phyloP scores from a whole-genome alignment of 2,797 vertebrate genomes.

The Eurystomus glaucurus region DNA sequence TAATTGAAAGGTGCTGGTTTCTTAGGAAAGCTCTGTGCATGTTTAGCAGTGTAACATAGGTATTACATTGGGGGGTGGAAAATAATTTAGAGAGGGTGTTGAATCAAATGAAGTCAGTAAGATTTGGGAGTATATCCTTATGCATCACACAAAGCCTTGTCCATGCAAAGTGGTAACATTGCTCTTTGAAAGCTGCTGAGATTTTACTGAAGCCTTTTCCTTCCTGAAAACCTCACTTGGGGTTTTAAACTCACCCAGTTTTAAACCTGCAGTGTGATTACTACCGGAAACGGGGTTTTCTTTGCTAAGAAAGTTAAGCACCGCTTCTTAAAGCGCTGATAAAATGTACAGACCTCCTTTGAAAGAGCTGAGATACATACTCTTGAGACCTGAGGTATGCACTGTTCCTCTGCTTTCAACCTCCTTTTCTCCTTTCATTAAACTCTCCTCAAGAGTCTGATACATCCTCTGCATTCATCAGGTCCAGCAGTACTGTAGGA shows the following conservation, averaged over 20 bases:
- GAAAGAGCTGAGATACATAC: background rate
- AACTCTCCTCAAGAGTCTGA: background rate
- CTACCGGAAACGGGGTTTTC: background rate
- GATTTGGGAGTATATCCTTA: background rate
- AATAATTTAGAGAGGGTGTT: background rate
- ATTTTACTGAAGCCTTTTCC: background rate
- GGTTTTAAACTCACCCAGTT: background rate
- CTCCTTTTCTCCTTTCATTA: background rate
- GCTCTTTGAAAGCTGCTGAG: background rate
- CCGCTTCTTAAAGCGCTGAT: background rate
- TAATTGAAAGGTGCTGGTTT: background rate
- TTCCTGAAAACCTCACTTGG: background rate
- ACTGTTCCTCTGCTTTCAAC: background rate
- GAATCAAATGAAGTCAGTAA: background rate
- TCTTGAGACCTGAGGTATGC: background rate
- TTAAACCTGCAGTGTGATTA: background rate
- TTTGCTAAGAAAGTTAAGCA: background rate
- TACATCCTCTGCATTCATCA: background rate
- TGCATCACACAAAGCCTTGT: background rate
- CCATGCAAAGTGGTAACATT: background rate
- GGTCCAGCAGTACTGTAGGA: background rate
- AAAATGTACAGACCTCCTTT: background rate
- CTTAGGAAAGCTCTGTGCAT: background rate
- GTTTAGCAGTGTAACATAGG: rapidly evolving
- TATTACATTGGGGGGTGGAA: background rate